Conservation (phyloP, 92 coral and sea anemone genomes). For the Umimayanthus chanpuru region DNA sequence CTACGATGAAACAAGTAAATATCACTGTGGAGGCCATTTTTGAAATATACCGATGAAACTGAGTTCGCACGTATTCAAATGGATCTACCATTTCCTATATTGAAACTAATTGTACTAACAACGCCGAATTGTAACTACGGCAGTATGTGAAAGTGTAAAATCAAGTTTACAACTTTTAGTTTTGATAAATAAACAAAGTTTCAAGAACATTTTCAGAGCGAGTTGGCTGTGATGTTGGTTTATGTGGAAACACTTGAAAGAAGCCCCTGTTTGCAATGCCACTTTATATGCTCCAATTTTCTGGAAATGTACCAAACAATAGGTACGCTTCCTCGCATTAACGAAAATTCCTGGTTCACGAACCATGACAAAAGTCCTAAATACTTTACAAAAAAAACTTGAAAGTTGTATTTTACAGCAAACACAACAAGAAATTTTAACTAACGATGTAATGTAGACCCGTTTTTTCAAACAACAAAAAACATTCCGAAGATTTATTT, state of each 20-base stretch:
- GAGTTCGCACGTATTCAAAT: not conserved
- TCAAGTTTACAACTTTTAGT: not conserved
- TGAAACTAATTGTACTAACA: too few relatives aligned
- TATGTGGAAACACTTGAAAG: not conserved
- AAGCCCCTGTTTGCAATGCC: slow-evolving; percentile 1
- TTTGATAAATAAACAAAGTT: not conserved
- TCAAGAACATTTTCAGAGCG: not conserved
- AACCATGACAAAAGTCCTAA: slow-evolving; percentile 19
- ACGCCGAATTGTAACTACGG: too few relatives aligned
- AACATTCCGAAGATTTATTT: too few relatives aligned
- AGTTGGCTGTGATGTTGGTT: not conserved
- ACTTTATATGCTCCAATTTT: slow-evolving; percentile 9
- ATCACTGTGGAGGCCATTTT: not conserved
- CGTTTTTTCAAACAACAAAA: too few relatives aligned
- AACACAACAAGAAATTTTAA: too few relatives aligned
- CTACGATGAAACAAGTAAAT: not conserved
- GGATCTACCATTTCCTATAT: too few relatives aligned
- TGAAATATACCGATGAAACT: not conserved
- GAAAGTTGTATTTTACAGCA: not conserved
- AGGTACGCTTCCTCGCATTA: not conserved
- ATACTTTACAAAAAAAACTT: not conserved
- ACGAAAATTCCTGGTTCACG: slow-evolving; percentile 20
- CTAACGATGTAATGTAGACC: too few relatives aligned
- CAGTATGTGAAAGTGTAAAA: not conserved
- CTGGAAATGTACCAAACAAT: not conserved